Base-by-base conservation (phyloP, 2,113 vertebrate genomes). In the Neotragus pygmaeus region DNA sequence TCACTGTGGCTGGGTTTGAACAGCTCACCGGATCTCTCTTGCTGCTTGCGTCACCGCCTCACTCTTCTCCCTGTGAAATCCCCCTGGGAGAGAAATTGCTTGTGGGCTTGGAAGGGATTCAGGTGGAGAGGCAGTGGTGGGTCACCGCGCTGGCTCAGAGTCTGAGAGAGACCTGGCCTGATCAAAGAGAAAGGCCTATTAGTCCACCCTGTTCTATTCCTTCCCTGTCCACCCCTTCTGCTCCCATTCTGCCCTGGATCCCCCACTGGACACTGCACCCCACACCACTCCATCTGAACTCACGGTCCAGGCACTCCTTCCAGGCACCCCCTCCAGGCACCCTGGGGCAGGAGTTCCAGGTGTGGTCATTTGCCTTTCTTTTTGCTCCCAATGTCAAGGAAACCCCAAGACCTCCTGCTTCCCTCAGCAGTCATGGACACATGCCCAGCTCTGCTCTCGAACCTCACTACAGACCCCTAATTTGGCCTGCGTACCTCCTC, bases 161-260 rank as follows among this genome's bases (percentile, higher is more conserved):
- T 49, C 14, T 2, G 25, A 78, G 58, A 49, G 88, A 77, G 7
- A 39, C 62, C 23, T 1, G n/a, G 6, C 17, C 28, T 1, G 49
- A 70, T 43, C 15, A 51, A 5, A 91, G n/a, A 0, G 0, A 55
- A 45, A 77, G 58, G 30, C 66, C 81, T 51, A 43, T 15, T 36
- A 43, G 30, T 7, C 8, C 51, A 55, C 21, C 33, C 17, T 0
- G 1, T 8, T 3, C 15, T 0, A 1, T 53, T 55, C 15, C 28
- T 27, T 78, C 13, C 14, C 3, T 28, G 9, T 14, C 8, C 0
- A 1, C 10, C 14, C 4, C 8, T 0, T 5, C 25, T 39, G 6
- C 12, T 8, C 15, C 1, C 12, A 13, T 21, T 9, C n/a, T 3
- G 1, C 23, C 13, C 2, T 21, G 0, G 1, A 1, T 21, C 7